Conservation (phyloP, 2,888 invertebrate genomes). For the Mantis religiosa region DNA sequence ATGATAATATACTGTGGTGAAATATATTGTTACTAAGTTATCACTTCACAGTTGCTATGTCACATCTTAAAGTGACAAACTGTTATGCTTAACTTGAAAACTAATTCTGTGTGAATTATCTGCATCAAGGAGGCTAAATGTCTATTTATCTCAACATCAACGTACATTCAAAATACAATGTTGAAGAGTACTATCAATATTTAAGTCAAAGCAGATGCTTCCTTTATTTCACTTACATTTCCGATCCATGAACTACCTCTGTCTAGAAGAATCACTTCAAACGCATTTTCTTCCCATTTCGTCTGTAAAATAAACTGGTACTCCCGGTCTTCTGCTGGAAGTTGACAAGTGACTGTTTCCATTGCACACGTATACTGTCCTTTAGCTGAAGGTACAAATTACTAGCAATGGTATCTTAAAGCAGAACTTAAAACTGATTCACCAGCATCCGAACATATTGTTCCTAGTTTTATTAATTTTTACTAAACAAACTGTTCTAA, state of each 20-base stretch:
- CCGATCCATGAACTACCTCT: neutral
- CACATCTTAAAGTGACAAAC: too few relatives aligned
- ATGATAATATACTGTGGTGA: too few relatives aligned
- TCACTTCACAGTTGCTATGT: too few relatives aligned
- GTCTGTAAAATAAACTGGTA: neutral
- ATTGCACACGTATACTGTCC: neutral
- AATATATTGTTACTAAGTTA: too few relatives aligned
- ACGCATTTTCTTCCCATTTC: neutral
- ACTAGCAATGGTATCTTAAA: too few relatives aligned
- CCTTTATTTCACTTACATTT: neutral
- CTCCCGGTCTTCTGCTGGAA: neutral
- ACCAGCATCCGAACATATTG: too few relatives aligned
- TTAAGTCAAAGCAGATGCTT: neutral
- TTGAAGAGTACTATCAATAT: neutral
- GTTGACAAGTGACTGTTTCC: neutral
- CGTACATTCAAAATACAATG: neutral
- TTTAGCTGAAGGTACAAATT: too few relatives aligned
- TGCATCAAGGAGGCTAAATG: neutral
- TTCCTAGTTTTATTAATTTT: too few relatives aligned
- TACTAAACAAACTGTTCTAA: too few relatives aligned
- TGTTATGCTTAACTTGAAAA: too few relatives aligned
- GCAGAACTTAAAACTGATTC: too few relatives aligned
- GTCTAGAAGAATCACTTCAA: neutral
- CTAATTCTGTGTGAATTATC: neutral
- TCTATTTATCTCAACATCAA: neutral